Percentiles rank a stretch among this genome's conserved stretches.
Evolutionary conservation across 1,140 invertebrate species (phyloP).

Genomic region (Homarus americanus): DNA sequence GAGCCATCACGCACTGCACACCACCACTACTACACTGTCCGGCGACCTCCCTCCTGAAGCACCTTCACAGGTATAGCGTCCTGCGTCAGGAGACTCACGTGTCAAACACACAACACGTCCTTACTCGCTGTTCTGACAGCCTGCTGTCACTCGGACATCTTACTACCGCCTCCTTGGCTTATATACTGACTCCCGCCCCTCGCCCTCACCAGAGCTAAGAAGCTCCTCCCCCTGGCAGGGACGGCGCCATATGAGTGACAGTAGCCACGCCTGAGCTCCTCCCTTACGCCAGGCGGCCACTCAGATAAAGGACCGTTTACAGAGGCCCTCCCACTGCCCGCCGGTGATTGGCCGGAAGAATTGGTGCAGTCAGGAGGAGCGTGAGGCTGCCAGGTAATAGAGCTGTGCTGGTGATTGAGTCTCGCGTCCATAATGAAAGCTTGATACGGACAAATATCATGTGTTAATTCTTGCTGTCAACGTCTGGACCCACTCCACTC

Average conservation of each 20-base stretch:
- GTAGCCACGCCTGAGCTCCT: constrained; percentile 26
- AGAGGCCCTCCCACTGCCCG: neutral
- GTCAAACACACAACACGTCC: constrained; percentile 61
- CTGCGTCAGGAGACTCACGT: constrained; percentile 58
- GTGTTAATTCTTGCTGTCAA: constrained; percentile 74
- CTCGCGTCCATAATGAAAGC: constrained; percentile 73
- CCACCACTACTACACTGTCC: constrained; percentile 26
- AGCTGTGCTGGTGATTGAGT: constrained; percentile 73
- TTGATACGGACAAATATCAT: constrained; percentile 74
- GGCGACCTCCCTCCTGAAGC: neutral
- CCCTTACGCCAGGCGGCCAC: constrained; percentile 17
- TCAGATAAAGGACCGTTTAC: neutral
- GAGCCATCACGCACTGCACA: constrained; percentile 53
- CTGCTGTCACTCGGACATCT: constrained; percentile 66
- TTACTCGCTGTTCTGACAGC: constrained; percentile 59
- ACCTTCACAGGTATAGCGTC: constrained; percentile 12
- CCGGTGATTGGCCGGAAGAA: constrained; percentile 24
- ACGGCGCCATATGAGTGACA: constrained; percentile 56
- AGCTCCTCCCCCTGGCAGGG: constrained; percentile 25
- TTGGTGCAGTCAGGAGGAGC: neutral
- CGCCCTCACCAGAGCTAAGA: constrained; percentile 18
- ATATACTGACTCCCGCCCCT: constrained; percentile 73
- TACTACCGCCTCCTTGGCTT: constrained; percentile 68
- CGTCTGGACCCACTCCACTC: constrained; percentile 8
- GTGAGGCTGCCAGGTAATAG: constrained; percentile 64